Base-by-base conservation (phyloP, 2,113 vertebrate genomes). In the Podocnemis expansa region DNA sequence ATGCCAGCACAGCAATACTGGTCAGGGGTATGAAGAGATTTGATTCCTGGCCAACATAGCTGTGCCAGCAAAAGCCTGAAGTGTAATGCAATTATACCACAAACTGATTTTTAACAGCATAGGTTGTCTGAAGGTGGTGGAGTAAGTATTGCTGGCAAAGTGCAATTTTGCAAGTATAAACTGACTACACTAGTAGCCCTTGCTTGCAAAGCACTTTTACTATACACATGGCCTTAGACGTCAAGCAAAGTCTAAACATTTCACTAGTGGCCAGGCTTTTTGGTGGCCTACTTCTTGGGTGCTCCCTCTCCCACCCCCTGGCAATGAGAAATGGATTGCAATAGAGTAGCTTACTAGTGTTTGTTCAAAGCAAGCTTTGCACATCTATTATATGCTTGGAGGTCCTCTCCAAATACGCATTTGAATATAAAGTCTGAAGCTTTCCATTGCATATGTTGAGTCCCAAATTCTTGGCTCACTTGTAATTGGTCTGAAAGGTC, bases 391-490 rank as follows among this genome's bases (percentile, higher is more conserved):
- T 25, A 22, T 51, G 84, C 86, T 73, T 52, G 81, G 89, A 83
- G 19, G 54, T 80, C 16, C 60, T 83, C 67, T 43, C 70, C 83
- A 85, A 92, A 51, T 92, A 52, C 95, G 96, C 96, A 96, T 92
- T 78, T 70, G 24, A 87, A 93, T 82, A 90, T 95, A 80, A 63
- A 41, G 78, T 89, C 89, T 52, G 88, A 58, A 58, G 56, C 29
- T 89, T 96, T 97, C 92, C 94, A 85, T 97, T 95, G 96, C 96
- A 96, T 70, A 38, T 38, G 16, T 73, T 89, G 73, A 97, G 96
- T 95, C 96, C 95, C 95, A 91, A 13, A 29, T 91, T 95, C 63
- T 94, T 96, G 96, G 95, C 84, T 97, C 94, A 96, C 38, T 38
- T 73, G 38, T 63, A 63, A 63, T 63, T 7, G 19, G 27, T 60